A percentile compares a stretch with the other conserved stretches of the same genome.
Evolutionary conservation across 1,140 invertebrate genomes (phyloP).

Genomic region (Sarcophaga peregrina): DNA sequence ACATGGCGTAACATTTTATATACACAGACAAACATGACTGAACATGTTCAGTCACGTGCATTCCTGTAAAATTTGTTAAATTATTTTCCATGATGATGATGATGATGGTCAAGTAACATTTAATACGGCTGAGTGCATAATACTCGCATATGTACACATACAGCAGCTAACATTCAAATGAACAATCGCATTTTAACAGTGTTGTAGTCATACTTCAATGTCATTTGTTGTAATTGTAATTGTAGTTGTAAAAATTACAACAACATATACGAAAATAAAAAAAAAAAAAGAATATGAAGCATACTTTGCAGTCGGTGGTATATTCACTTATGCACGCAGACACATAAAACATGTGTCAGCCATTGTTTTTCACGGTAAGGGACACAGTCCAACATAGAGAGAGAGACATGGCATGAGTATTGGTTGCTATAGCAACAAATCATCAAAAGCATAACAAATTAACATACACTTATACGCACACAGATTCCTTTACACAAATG

Average conservation of each 20-base stretch:
- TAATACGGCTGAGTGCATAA: constrained; percentile 24
- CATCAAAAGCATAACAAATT: constrained; percentile 16
- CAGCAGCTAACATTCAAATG: not conserved
- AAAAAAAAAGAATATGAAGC: no score
- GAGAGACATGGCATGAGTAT: no score
- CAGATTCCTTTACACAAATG: no score
- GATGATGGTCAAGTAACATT: constrained; percentile 24
- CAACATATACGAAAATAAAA: not conserved
- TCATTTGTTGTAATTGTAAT: not conserved
- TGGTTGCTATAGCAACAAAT: constrained; percentile 12
- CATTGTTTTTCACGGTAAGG: not conserved
- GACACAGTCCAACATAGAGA: not conserved
- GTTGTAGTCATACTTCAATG: not conserved
- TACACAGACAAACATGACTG: constrained; percentile 18
- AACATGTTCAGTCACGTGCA: constrained; percentile 26
- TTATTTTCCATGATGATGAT: constrained; percentile 16
- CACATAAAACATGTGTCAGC: constrained; percentile 1
- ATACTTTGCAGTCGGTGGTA: no score
- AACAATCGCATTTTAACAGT: constrained; percentile 25
- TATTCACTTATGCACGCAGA: not conserved
- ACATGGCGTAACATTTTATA: not conserved
- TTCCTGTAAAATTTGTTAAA: constrained; percentile 27
- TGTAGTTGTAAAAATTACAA: not conserved
- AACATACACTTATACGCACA: not conserved
- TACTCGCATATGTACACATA: not conserved